Percentiles rank a stretch among this genome's conserved stretches.
These are phyloP conservation scores for Phragmatobia fuliginosa DNA, from an alignment of 2,888 invertebrate species.

Conservation along the genomic window DNA sequence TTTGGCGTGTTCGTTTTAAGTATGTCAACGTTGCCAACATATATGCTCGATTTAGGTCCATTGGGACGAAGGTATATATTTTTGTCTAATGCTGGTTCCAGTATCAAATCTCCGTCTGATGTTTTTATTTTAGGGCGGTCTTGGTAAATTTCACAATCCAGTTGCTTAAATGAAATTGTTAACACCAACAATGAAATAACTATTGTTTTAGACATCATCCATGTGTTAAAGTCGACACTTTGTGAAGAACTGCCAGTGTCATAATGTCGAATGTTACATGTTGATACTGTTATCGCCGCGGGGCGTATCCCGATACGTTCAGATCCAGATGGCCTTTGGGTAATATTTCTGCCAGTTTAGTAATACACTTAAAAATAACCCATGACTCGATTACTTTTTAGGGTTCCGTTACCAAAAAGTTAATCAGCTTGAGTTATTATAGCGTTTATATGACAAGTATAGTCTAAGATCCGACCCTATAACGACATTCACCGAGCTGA, in stretches of 20 bases:
- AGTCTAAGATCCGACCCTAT: no score
- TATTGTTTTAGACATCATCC: slow-evolving; percentile 64
- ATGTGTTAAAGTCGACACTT: slow-evolving; percentile 42
- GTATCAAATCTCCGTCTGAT: slow-evolving; percentile 91
- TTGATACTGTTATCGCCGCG: slow-evolving; percentile 24
- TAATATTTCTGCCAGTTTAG: background rate
- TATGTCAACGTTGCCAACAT: slow-evolving; percentile 90
- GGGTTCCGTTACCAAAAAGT: no score
- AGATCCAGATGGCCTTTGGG: background rate
- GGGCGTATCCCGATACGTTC: slow-evolving; percentile 46
- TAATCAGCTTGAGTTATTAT: no score
- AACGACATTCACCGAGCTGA: no score
- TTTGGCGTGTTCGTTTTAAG: slow-evolving; percentile 71
- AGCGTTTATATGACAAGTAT: no score
- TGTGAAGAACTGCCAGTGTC: slow-evolving; percentile 34
- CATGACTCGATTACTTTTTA: no score
- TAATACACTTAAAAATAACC: background rate
- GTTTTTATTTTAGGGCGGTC: slow-evolving; percentile 86
- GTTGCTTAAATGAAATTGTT: slow-evolving; percentile 49
- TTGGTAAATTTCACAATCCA: slow-evolving; percentile 86
- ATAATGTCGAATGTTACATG: slow-evolving; percentile 1
- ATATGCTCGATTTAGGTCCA: slow-evolving; percentile 89
- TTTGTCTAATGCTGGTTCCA: slow-evolving; percentile 91
- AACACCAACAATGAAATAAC: slow-evolving; percentile 56
- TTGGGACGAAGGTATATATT: slow-evolving; percentile 91